Conservation (phyloP, 1,140 invertebrate species). For the Drosophila sp. region DNA sequence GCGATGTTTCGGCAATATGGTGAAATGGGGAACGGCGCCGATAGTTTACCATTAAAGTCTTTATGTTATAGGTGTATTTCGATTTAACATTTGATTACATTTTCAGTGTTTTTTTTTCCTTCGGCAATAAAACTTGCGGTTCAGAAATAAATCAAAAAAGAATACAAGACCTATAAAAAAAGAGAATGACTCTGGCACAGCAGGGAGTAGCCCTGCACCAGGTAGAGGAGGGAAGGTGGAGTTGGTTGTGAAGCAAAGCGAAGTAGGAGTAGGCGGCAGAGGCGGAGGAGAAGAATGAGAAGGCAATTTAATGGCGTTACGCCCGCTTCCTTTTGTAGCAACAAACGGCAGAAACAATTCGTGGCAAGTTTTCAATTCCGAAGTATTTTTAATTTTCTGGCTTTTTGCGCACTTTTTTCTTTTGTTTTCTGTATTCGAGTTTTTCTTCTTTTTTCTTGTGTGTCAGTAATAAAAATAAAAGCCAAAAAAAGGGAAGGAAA, state of each 20-base stretch:
- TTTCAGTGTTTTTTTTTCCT: slow-evolving; percentile 40
- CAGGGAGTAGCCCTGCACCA: slow-evolving; percentile 17
- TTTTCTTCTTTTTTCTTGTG: slow-evolving; percentile 59
- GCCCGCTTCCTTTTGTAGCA: slow-evolving; percentile 65
- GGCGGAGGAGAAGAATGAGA: slow-evolving; percentile 12
- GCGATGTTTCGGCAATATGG: neutral
- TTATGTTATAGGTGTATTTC: slow-evolving; percentile 28
- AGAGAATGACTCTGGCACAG: slow-evolving; percentile 28
- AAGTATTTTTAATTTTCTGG: slow-evolving; percentile 81
- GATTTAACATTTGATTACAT: slow-evolving; percentile 55
- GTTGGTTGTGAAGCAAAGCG: neutral
- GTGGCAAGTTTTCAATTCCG: slow-evolving; percentile 68
- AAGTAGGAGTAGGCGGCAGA: slow-evolving; percentile 10
- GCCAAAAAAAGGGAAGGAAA: slow-evolving; percentile 40
- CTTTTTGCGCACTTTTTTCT: slow-evolving; percentile 70
- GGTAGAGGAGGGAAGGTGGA: slow-evolving; percentile 10
- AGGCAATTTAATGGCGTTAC: slow-evolving; percentile 71
- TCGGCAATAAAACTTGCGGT: slow-evolving; percentile 49
- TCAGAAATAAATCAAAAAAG: slow-evolving; percentile 63
- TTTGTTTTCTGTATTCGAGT: slow-evolving; percentile 64
- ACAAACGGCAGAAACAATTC: slow-evolving; percentile 38
- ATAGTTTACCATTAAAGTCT: neutral
- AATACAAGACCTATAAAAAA: slow-evolving; percentile 42
- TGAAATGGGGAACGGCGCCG: neutral
- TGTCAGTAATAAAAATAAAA: slow-evolving; percentile 78